These are phyloP conservation scores for Colinus virginianus DNA, from an alignment of 2,113 vertebrate species.

Conservation along the genomic window DNA sequence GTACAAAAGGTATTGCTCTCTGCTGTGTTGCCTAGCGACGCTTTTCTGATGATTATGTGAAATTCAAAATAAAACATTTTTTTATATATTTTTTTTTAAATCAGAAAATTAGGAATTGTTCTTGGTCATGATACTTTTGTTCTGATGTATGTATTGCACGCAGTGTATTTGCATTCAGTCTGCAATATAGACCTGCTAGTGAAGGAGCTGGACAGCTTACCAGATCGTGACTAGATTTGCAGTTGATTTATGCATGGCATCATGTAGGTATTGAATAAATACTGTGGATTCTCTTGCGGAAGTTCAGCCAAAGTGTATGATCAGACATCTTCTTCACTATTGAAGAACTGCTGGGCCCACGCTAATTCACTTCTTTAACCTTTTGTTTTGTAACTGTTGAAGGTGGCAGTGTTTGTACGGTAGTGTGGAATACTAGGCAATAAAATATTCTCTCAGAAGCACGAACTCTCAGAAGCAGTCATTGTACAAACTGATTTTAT, in stretches of 20 bases:
- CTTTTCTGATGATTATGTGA: not conserved
- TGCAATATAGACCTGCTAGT: not conserved
- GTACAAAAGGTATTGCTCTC: not conserved
- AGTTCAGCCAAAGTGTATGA: not conserved
- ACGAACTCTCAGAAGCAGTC: not conserved
- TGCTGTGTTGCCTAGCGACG: not conserved
- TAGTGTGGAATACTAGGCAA: not conserved
- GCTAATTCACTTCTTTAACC: not conserved
- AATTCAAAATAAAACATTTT: not conserved
- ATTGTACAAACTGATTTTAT: slow-evolving; percentile 18
- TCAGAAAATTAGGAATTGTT: not conserved
- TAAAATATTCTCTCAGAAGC: slow-evolving; percentile 28
- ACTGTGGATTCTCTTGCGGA: not conserved
- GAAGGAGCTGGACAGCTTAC: not conserved
- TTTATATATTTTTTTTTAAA: not conserved
- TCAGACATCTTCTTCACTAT: not conserved
- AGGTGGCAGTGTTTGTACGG: not conserved
- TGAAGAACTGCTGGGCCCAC: not conserved
- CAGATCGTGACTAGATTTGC: not conserved
- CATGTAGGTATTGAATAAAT: not conserved
- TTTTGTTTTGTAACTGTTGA: slow-evolving; percentile 22
- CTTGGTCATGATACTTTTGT: not conserved
- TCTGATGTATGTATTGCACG: not conserved
- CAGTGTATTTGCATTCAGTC: not conserved
- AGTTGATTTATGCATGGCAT: not conserved